Base-by-base conservation (phyloP, 1,140 invertebrate genomes). In the Drosophila ambigua region DNA sequence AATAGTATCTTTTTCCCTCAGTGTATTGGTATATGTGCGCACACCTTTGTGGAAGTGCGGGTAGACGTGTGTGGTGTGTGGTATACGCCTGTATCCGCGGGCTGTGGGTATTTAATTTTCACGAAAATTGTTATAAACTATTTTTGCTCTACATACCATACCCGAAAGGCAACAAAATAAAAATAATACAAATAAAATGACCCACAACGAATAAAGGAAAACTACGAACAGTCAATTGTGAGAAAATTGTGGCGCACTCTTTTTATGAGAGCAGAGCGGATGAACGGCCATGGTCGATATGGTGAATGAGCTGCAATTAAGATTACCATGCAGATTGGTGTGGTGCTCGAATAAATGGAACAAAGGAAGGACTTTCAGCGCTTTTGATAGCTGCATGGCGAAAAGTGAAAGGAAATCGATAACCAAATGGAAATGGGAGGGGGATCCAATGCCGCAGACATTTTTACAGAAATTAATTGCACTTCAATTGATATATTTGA, bases 91-190 rank as follows among this genome's bases (percentile, higher is more conserved):
- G 24, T 71, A 65, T 54, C 71, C 61, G 54, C 26, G 55, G 72
- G 79, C 71, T 82, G 71, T 84, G 83, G 77, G 46, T 64, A 82
- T 85, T 85, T 72, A 78, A 87, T 85, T 87, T 75, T 77, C 65
- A 68, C 74, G 54, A 69, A 85, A 85, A 78, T 87, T 39, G 64
- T 87, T 78, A 64, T 39, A 85, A 85, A 85, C 83, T 82, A 76
- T 68, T 46, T 76, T 68, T 76, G 54, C 49, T 53, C 41, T 41
- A 69, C 67, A 69, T 71, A 81, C 55, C 51, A 52, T 23, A 75
- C 28, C 31, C 60, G 24, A 57, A 68, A 80, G 67, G 60, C 55
- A 48, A 64, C n/a, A 69, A 69, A 58, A 65, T 43, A 39, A 49
- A 59, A 74, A 73, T 24, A 68, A 49, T 11, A 58, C 11, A 62